phyloP scores from a whole-genome alignment of 1,140 invertebrate species.

The Papilio polyxenes region DNA sequence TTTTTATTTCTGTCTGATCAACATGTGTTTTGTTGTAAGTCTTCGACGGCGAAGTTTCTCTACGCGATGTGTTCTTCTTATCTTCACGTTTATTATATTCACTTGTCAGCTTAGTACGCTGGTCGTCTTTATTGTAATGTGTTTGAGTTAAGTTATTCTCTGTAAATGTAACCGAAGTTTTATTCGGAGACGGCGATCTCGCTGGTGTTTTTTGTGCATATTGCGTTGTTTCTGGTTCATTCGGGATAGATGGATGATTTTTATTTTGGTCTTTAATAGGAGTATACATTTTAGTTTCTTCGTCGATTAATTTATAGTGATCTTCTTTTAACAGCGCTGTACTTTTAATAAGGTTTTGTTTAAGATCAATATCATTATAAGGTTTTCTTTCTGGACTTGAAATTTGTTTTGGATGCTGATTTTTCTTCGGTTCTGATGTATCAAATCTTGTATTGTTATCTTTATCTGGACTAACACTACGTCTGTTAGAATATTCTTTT shows the following conservation, averaged over 20 bases:
- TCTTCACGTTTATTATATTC: conserved; percentile 1
- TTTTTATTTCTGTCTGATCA: conserved; percentile 28
- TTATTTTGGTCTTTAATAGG: conserved; percentile 45
- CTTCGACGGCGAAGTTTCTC: conserved; percentile 38
- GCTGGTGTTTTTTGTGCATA: conserved; percentile 13
- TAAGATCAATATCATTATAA: conserved; percentile 30
- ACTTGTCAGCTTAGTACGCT: background rate
- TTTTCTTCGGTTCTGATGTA: conserved; percentile 62
- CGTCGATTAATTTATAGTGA: conserved; percentile 68
- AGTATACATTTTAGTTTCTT: conserved; percentile 70
- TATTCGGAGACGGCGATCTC: conserved; percentile 35
- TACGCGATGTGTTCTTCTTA: conserved; percentile 17
- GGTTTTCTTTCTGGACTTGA: conserved; percentile 46
- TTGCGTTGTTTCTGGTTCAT: background rate
- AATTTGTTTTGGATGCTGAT: conserved; percentile 47
- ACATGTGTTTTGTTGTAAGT: conserved; percentile 35
- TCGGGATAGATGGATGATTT: conserved; percentile 5
- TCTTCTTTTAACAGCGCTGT: conserved; percentile 52
- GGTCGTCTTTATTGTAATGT: background rate
- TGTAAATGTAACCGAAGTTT: conserved; percentile 31
- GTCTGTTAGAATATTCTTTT: conserved; percentile 26
- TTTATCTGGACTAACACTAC: conserved; percentile 47
- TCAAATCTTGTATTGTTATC: conserved; percentile 14
- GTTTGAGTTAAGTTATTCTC: conserved; percentile 23
- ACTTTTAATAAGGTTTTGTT: conserved; percentile 44